phyloP scores from a whole-genome alignment of 2,113 vertebrate genomes.

The Rhinogobius similis region DNA sequence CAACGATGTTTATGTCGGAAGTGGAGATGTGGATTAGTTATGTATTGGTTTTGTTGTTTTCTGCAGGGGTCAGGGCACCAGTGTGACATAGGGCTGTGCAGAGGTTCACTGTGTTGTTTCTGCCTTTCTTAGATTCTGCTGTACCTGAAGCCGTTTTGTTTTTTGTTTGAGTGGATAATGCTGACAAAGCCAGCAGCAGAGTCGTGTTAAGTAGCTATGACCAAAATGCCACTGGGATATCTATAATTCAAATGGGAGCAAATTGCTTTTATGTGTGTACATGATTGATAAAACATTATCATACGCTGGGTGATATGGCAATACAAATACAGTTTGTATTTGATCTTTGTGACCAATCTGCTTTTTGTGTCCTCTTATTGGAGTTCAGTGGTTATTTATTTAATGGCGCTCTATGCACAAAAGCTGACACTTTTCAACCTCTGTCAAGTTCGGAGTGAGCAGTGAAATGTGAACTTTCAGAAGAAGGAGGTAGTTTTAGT shows the following conservation, averaged over 20 bases:
- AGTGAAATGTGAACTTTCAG: too few relatives aligned
- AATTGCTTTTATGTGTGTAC: neutral
- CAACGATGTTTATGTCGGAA: too few relatives aligned
- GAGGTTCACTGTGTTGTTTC: neutral
- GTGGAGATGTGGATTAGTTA: too few relatives aligned
- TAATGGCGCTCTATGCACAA: too few relatives aligned
- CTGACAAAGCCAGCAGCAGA: neutral
- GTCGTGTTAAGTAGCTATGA: neutral
- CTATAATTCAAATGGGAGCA: neutral
- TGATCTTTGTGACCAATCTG: too few relatives aligned
- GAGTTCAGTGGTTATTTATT: too few relatives aligned
- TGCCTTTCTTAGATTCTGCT: neutral
- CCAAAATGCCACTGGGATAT: neutral
- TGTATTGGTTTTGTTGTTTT: neutral
- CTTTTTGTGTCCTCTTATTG: neutral
- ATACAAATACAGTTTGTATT: neutral
- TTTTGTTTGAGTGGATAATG: neutral
- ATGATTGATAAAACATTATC: neutral
- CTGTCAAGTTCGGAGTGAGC: too few relatives aligned
- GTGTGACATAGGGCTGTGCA: neutral
- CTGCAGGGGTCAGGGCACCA: neutral
- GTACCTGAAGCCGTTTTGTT: neutral
- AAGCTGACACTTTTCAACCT: too few relatives aligned
- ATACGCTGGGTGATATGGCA: neutral
- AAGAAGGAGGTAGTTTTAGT: too few relatives aligned